Percentiles rank a stretch among this genome's conserved stretches.
phyloP scores from a whole-genome alignment of 2,888 invertebrate genomes.

The Scotopteryx bipunctaria region DNA sequence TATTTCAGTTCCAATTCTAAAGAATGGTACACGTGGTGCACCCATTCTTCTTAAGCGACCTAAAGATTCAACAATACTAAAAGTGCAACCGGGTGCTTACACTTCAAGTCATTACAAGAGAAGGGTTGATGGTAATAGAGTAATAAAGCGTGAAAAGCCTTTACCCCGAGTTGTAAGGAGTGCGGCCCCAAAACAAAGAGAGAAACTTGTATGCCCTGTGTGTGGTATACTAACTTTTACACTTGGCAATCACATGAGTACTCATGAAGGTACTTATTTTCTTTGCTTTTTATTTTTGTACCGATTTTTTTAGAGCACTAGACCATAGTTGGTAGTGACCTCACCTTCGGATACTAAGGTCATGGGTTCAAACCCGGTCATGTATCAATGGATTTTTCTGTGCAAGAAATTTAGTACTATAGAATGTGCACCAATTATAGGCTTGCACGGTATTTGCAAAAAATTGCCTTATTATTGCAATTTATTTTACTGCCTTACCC shows the following conservation, averaged over 20 bases:
- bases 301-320: too few species aligned
- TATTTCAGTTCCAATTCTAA: slow-evolving; percentile 69
- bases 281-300: too few species aligned
- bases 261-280: slow-evolving; percentile 69
- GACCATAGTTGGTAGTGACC: too few species aligned
- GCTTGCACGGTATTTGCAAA: too few species aligned
- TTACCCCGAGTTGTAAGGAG: slow-evolving; percentile 54
- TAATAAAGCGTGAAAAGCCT: slow-evolving; percentile 53
- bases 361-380: too few species aligned
- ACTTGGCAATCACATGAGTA: slow-evolving; percentile 74
- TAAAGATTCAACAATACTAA: slow-evolving; percentile 73
- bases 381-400: too few species aligned
- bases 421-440: too few species aligned
- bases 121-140: slow-evolving; percentile 39
- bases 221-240: slow-evolving; percentile 78
- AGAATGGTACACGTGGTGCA: slow-evolving; percentile 71
- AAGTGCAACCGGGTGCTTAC: slow-evolving; percentile 60
- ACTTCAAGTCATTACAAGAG: slow-evolving; percentile 58
- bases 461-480: too few species aligned
- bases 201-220: slow-evolving; percentile 78
- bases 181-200: slow-evolving; percentile 61
- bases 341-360: too few species aligned
- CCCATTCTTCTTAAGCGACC: slow-evolving; percentile 74
- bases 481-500: too few species aligned
- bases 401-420: too few species aligned